Percentiles rank a stretch among this genome's conserved stretches.
Conservation (phyloP, 2,888 invertebrate species). For the Melanostoma mellinum region DNA sequence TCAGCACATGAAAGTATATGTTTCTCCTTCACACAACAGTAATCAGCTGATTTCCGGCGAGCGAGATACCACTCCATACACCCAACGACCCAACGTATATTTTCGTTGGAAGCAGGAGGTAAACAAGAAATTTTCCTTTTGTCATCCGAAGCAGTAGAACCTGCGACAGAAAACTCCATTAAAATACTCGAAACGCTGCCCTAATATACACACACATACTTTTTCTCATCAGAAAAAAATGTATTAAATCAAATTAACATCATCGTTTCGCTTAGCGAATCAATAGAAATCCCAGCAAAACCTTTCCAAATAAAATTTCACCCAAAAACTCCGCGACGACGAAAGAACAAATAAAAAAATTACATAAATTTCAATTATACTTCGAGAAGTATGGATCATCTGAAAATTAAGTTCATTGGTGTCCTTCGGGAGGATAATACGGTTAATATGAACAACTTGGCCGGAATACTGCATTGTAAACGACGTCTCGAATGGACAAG, state of each 20-base stretch:
- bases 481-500: conserved; percentile 80
- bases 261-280: conserved; percentile 34
- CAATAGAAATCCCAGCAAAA: conserved; percentile 27
- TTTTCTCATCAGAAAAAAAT: conserved; percentile 47
- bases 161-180: conserved; percentile 64
- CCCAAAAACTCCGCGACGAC: conserved; percentile 31
- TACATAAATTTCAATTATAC: conserved; percentile 63
- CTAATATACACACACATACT: conserved; percentile 45
- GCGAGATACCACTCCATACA: conserved; percentile 41
- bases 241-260: conserved; percentile 52
- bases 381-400: conserved; percentile 77
- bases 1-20: conserved; percentile 45
- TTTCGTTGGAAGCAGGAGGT: conserved; percentile 72
- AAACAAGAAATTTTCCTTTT: conserved; percentile 73
- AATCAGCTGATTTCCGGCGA: conserved; percentile 73
- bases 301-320: conserved; percentile 27
- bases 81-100: conserved; percentile 49
- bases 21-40: conserved; percentile 64
- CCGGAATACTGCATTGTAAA: conserved; percentile 79
- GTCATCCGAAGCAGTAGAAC: conserved; percentile 62
- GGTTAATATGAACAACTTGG: conserved; percentile 78
- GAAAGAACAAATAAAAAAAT: conserved; percentile 46
- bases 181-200: conserved; percentile 51
- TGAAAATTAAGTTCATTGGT: conserved; percentile 80
- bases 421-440: conserved; percentile 78